A percentile compares a stretch with the other conserved stretches of the same genome.
phyloP scores from a whole-genome alignment of 2,113 vertebrate genomes.

The Halcyon senegalensis region DNA sequence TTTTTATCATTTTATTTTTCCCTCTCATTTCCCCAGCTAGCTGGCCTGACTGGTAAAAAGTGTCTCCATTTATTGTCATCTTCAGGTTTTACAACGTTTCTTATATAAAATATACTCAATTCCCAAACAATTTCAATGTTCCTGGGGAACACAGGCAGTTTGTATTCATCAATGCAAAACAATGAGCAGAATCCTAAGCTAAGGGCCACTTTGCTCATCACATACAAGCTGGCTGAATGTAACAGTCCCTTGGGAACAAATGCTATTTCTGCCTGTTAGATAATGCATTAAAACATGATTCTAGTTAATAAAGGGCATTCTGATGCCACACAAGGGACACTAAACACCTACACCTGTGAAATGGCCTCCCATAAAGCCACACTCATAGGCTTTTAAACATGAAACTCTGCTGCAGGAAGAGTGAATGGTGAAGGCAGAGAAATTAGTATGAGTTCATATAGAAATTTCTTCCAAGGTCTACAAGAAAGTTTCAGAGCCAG shows the following conservation, averaged over 20 bases:
- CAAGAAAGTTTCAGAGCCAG: neutral
- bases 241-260: neutral
- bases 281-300: neutral
- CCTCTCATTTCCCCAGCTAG: neutral
- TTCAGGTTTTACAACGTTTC: neutral
- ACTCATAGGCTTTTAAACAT: neutral
- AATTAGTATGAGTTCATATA: neutral
- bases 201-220: neutral
- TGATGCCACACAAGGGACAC: neutral
- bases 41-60: neutral
- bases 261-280: neutral
- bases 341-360: neutral
- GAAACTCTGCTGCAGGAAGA: neutral
- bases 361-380: neutral
- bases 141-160: neutral
- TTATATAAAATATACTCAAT: neutral
- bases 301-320: conserved; percentile 2
- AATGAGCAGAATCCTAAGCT: neutral
- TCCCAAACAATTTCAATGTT: neutral
- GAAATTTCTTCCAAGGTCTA: neutral
- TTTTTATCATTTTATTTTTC: neutral
- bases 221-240: neutral
- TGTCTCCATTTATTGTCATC: neutral
- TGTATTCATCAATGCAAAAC: neutral
- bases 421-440: neutral